Evolutionary conservation across 2,888 invertebrate genomes (phyloP).

Genomic region (Pyrochroa serraticornis): DNA sequence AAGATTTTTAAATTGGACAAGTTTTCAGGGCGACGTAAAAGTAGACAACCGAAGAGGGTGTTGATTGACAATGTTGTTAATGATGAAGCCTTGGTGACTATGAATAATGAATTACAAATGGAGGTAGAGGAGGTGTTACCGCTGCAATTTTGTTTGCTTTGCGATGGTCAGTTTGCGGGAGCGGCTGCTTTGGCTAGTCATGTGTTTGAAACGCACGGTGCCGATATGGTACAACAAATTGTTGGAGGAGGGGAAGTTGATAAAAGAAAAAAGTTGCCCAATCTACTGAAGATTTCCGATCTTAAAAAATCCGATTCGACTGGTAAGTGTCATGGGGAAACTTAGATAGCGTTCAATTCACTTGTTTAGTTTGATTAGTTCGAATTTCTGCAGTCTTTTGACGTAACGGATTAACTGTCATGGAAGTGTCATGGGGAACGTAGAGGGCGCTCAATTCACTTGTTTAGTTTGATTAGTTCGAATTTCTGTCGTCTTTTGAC

Average conservation of each 20-base stretch:
- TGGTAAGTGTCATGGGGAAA: constrained; percentile 30
- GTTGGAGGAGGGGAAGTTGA: constrained; percentile 38
- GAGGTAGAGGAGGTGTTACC: constrained; percentile 3
- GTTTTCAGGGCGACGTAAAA: constrained; percentile 52
- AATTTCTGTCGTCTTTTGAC: too few species aligned
- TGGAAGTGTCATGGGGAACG: too few species aligned
- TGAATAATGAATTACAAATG: background rate
- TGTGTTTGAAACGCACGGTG: constrained; percentile 61
- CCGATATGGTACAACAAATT: constrained; percentile 56
- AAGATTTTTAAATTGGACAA: constrained; percentile 50
- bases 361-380: too few species aligned
- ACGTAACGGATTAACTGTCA: too few species aligned
- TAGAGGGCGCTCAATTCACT: too few species aligned
- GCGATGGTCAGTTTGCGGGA: constrained; percentile 59
- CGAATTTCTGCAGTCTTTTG: too few species aligned
- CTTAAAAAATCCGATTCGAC: constrained; percentile 43
- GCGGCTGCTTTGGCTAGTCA: constrained; percentile 61
- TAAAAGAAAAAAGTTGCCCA: constrained; percentile 53
- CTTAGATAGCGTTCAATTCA: too few species aligned
- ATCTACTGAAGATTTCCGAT: constrained; percentile 55
- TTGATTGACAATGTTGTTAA: background rate
- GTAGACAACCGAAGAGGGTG: constrained; percentile 54
- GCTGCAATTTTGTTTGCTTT: constrained; percentile 61
- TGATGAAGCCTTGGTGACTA: background rate
- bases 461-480: too few species aligned